A percentile compares a stretch with the other conserved stretches of the same genome.
These are phyloP conservation scores for Ceratotherium simum DNA, from an alignment of 2,113 vertebrate genomes.

Conservation along the genomic window DNA sequence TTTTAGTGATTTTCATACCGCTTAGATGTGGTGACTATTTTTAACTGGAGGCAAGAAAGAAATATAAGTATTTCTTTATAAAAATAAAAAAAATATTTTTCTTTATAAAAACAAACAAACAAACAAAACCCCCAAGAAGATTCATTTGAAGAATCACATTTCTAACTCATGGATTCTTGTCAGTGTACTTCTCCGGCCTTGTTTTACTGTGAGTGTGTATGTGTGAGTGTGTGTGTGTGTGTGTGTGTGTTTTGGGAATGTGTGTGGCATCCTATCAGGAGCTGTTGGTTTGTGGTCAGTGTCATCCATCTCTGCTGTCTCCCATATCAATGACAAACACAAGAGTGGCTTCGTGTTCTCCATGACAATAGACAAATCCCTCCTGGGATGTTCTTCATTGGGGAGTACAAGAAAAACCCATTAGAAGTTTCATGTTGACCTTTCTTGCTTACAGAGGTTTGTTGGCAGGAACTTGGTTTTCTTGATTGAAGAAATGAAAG, in stretches of 20 bases:
- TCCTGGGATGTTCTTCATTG: background rate
- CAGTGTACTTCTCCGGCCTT: background rate
- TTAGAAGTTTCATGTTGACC: background rate
- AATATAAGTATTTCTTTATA: background rate
- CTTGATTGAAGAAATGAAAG: background rate
- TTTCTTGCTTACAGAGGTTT: constrained; percentile 26
- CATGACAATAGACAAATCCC: background rate
- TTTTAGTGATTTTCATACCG: background rate
- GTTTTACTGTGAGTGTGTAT: background rate
- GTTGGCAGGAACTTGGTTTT: background rate
- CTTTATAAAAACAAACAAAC: background rate
- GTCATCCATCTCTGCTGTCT: too few species aligned
- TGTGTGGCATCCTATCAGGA: background rate
- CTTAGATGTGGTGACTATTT: background rate
- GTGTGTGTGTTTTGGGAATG: background rate
- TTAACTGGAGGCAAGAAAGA: background rate
- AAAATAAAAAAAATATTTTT: background rate
- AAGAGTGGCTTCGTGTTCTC: background rate
- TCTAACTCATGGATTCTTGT: background rate
- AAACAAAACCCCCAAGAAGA: background rate
- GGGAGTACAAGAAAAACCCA: background rate
- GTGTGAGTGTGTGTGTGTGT: too few species aligned
- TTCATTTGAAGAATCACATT: background rate
- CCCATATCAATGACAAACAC: background rate
- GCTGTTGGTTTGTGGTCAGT: background rate